phyloP scores from a whole-genome alignment of 2,797 vertebrate species.

The Danio choprae region DNA sequence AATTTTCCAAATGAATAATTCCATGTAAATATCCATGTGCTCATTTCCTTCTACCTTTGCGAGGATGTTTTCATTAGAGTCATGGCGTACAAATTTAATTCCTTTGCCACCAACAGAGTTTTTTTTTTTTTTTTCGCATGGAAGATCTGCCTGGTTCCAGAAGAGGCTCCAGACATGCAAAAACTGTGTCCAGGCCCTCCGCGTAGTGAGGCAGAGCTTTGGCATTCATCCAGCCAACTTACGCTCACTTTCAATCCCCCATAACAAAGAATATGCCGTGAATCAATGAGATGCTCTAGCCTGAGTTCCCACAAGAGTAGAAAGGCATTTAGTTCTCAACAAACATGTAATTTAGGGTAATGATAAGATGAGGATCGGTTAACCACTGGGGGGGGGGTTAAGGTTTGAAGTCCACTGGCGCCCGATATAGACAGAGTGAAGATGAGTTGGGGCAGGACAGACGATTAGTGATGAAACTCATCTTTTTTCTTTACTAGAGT shows the following conservation, averaged over 20 bases:
- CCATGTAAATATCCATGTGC: constrained; percentile 69
- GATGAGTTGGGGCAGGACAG: constrained; percentile 46
- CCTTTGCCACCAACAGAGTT: constrained; percentile 71
- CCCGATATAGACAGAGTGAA: constrained; percentile 61
- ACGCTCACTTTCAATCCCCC: constrained; percentile 53
- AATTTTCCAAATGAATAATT: constrained; percentile 71
- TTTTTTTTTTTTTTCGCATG: constrained; percentile 63
- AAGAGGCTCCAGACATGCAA: constrained; percentile 55
- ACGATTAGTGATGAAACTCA: constrained; percentile 43
- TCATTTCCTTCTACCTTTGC: constrained; percentile 66
- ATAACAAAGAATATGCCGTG: constrained; percentile 50
- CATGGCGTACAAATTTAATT: constrained; percentile 62
- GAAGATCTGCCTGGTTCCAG: constrained; percentile 64
- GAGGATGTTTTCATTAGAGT: constrained; percentile 63
- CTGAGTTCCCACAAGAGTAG: constrained; percentile 47
- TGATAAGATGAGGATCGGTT: constrained; percentile 75
- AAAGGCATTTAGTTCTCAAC: constrained; percentile 63
- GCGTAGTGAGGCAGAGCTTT: constrained; percentile 58
- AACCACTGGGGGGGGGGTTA: constrained; percentile 76
- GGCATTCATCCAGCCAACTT: constrained; percentile 63
- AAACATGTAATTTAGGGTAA: constrained; percentile 82
- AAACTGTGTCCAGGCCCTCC: constrained; percentile 52
- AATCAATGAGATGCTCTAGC: constrained; percentile 51
- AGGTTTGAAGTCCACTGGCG: constrained; percentile 74
- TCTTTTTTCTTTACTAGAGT: constrained; percentile 42